phyloP scores from a whole-genome alignment of 2,797 vertebrate species.

The Hippoglossus hippoglossus region DNA sequence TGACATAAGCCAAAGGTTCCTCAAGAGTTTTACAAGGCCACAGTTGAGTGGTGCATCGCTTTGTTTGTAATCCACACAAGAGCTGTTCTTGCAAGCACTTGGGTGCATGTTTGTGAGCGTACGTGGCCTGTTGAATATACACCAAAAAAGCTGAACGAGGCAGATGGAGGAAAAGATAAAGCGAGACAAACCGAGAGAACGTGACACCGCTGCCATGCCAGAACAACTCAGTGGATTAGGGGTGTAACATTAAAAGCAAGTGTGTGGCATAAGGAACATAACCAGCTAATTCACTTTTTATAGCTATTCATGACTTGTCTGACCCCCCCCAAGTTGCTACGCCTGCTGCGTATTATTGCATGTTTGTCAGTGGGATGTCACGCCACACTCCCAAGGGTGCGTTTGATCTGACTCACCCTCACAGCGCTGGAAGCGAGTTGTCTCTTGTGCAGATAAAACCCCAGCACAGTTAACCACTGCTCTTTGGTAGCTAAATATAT shows the following conservation, averaged over 20 bases:
- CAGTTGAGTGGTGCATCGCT: conserved; percentile 8
- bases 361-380: conserved; percentile 67
- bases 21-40: conserved; percentile 25
- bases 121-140: conserved; percentile 7
- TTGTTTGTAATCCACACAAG: conserved; percentile 14
- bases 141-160: conserved; percentile 20
- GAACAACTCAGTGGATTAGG: conserved; percentile 49
- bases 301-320: conserved; percentile 57
- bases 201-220: conserved; percentile 6
- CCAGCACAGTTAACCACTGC: conserved; percentile 17
- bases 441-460: conserved; percentile 56
- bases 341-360: conserved; percentile 61
- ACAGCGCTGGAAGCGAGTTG: conserved; percentile 31
- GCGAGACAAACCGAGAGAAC: conserved; percentile 25
- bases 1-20: conserved; percentile 32
- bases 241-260: conserved; percentile 37
- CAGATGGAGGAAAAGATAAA: conserved; percentile 17
- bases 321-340: conserved; percentile 25
- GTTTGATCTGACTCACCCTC: conserved; percentile 73
- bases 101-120: background rate
- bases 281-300: conserved; percentile 61
- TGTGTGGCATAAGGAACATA: conserved; percentile 44
- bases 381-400: conserved; percentile 52
- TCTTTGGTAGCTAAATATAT: conserved; percentile 44
- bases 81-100: conserved; percentile 10